A percentile compares a stretch with the other conserved stretches of the same genome.
Evolutionary conservation across 2,113 vertebrate species (phyloP).

Genomic region (Ranitomeya imitator): DNA sequence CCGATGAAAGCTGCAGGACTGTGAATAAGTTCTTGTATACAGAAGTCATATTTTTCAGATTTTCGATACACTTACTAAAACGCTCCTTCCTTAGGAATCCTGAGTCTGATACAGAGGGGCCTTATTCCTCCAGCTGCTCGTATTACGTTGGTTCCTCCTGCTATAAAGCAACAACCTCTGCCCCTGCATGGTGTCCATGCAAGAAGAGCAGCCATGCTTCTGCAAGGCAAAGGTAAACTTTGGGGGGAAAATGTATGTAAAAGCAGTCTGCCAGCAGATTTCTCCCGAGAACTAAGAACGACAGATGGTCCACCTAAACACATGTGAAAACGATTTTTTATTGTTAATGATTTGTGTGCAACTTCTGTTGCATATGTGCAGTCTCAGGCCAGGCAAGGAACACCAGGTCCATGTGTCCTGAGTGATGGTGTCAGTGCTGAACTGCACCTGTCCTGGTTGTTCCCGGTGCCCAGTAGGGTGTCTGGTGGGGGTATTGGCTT

Average conservation of each 20-base stretch:
- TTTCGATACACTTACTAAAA: not conserved
- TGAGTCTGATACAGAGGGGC: slow-evolving; percentile 67
- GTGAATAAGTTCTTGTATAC: no score
- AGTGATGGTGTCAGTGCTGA: no score
- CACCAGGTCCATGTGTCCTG: no score
- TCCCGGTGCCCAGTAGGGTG: no score
- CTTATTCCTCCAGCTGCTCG: slow-evolving; percentile 66
- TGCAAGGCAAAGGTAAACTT: slow-evolving; percentile 60
- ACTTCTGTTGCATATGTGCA: no score
- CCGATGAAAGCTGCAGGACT: no score
- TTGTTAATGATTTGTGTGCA: no score
- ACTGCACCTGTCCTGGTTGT: no score
- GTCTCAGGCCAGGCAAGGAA: no score
- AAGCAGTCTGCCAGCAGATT: not conserved
- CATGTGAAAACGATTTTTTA: no score
- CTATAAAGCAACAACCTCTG: slow-evolving; percentile 62
- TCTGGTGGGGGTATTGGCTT: no score
- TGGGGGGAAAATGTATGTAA: not conserved
- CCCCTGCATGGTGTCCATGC: slow-evolving; percentile 63
- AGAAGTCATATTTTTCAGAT: not conserved
- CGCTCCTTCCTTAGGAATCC: slow-evolving; percentile 63
- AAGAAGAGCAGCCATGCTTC: slow-evolving; percentile 12
- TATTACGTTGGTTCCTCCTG: slow-evolving; percentile 64
- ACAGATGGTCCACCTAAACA: no score
- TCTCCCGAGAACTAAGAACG: not conserved